Percentiles rank a stretch among this genome's conserved stretches.
Conservation (phyloP, 2,797 vertebrate species). For the Arremon brunneinucha region DNA sequence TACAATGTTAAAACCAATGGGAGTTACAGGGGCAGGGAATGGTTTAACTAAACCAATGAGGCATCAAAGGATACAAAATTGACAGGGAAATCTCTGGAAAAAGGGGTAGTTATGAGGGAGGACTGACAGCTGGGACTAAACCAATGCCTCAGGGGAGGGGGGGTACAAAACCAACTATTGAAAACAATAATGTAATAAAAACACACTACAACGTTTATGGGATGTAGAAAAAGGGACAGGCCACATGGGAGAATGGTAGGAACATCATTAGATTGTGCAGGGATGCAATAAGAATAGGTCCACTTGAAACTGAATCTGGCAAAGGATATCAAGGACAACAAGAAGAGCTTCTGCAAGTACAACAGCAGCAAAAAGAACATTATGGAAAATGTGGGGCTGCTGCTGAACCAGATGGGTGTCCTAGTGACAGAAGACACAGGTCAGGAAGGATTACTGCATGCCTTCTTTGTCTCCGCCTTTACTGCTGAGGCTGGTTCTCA, state of each 20-base stretch:
- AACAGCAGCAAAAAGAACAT: neutral
- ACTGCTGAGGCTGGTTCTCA: accelerated
- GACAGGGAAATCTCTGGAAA: neutral
- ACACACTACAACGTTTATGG: neutral
- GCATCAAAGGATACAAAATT: neutral
- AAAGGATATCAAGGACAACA: neutral
- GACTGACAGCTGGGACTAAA: neutral
- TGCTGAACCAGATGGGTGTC: neutral
- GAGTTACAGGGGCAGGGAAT: neutral
- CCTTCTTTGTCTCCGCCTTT: neutral
- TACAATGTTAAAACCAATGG: neutral
- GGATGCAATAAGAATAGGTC: neutral
- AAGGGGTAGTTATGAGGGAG: neutral
- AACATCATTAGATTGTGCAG: neutral
- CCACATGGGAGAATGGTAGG: neutral
- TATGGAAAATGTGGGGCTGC: accelerated
- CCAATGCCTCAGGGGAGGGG: neutral
- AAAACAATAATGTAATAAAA: neutral
- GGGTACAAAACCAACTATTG: neutral
- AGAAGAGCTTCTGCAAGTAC: neutral
- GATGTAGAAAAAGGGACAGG: neutral
- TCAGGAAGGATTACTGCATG: neutral
- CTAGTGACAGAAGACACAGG: neutral
- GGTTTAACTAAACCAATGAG: neutral
- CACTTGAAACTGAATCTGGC: neutral